Evolutionary conservation across 1,140 invertebrate species (phyloP).

Genomic region (Lasioglossum albipes): DNA sequence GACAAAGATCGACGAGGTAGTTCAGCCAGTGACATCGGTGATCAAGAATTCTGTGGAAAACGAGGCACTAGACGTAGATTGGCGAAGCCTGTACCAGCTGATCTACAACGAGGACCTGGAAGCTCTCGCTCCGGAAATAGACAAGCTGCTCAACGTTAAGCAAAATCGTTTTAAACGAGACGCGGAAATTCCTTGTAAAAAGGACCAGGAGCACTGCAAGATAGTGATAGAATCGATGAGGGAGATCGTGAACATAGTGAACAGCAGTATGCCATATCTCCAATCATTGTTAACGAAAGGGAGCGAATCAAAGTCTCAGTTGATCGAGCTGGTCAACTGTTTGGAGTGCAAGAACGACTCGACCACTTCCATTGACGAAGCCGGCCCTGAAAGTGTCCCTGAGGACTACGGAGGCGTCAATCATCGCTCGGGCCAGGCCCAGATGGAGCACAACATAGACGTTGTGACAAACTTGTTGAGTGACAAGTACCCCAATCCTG

Average conservation of each 20-base stretch:
- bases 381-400: neutral
- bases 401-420: neutral
- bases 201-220: conserved; percentile 18
- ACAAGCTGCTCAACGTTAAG: neutral
- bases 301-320: neutral
- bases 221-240: conserved; percentile 16
- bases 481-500: no score
- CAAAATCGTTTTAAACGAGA: neutral
- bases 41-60: neutral
- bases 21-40: no score
- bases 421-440: neutral
- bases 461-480: conserved; percentile 13
- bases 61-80: neutral
- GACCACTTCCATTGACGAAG: neutral
- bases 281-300: neutral
- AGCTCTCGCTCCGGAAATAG: rapidly evolving
- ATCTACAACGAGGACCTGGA: neutral
- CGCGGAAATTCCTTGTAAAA: neutral
- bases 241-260: neutral
- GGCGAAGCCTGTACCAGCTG: neutral
- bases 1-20: no score
- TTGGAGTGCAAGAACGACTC: conserved; percentile 24
- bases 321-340: conserved; percentile 36
- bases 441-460: neutral
- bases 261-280: conserved; percentile 2